These are phyloP conservation scores for Shargacucullia verbasci DNA, from an alignment of 2,888 invertebrate species.

Conservation along the genomic window DNA sequence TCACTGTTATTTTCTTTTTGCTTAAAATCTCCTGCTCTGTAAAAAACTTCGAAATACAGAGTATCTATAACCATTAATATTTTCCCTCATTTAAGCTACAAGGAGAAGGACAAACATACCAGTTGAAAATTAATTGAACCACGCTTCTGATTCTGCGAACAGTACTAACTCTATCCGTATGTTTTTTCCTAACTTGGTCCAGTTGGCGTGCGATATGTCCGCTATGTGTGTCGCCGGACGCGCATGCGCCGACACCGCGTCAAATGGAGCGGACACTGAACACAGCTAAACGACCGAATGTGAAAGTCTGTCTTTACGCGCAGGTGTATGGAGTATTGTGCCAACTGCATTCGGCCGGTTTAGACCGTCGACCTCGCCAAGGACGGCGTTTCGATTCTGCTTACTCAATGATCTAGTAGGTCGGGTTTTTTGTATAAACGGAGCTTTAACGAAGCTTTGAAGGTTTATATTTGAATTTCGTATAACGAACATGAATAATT, in stretches of 20 bases:
- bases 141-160: constrained; percentile 56
- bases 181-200: constrained; percentile 84
- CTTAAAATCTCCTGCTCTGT: too few relatives aligned
- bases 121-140: constrained; percentile 54
- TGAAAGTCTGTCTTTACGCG: constrained; percentile 61
- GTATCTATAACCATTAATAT: neutral
- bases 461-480: constrained; percentile 44
- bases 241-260: constrained; percentile 72
- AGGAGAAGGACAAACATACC: constrained; percentile 34
- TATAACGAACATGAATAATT: constrained; percentile 12
- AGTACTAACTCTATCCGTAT: constrained; percentile 71
- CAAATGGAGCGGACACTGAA: constrained; percentile 86
- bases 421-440: constrained; percentile 78
- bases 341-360: constrained; percentile 57
- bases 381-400: constrained; percentile 84
- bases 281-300: constrained; percentile 65
- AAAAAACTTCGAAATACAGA: neutral
- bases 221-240: constrained; percentile 88
- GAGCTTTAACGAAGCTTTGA: constrained; percentile 60
- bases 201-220: constrained; percentile 86
- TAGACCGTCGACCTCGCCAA: constrained; percentile 80
- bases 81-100: neutral
- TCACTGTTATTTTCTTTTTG: too few relatives aligned
- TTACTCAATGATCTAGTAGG: constrained; percentile 79
- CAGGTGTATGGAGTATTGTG: constrained; percentile 10